Evolutionary conservation across 1,140 invertebrate species (phyloP).

Genomic region (Lanistes nyassanus): DNA sequence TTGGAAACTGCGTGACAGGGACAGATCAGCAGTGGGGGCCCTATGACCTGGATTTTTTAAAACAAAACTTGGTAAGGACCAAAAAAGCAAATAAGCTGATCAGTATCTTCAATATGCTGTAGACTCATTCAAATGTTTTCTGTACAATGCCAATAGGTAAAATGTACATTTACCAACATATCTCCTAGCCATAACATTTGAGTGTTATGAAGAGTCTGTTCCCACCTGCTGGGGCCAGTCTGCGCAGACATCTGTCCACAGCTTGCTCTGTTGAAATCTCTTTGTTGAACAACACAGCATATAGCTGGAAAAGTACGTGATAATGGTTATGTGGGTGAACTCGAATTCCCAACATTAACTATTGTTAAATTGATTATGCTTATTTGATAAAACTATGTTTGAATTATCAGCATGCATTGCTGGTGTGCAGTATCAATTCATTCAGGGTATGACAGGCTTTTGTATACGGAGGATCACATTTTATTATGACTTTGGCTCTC

Average conservation of each 20-base stretch:
- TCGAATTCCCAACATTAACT: no score
- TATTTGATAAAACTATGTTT: no score
- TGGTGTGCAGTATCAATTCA: no score
- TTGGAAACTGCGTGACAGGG: constrained; percentile 53
- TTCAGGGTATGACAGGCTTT: no score
- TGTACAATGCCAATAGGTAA: no score
- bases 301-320: constrained; percentile 52
- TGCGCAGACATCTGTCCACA: constrained; percentile 53
- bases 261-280: constrained; percentile 47
- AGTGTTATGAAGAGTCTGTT: not conserved
- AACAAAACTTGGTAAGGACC: not conserved
- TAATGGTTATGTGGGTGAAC: no score
- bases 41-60: constrained; percentile 49
- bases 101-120: not conserved
- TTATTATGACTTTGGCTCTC: no score
- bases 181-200: not conserved
- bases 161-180: no score
- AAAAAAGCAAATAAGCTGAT: not conserved
- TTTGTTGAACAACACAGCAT: constrained; percentile 53
- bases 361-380: no score
- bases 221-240: constrained; percentile 54
- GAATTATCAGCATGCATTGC: no score
- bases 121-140: not conserved
- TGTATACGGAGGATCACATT: no score
- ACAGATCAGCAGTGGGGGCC: constrained; percentile 53